Conservation (phyloP, 2,888 invertebrate genomes). For the Heteromyza rotundicornis region DNA sequence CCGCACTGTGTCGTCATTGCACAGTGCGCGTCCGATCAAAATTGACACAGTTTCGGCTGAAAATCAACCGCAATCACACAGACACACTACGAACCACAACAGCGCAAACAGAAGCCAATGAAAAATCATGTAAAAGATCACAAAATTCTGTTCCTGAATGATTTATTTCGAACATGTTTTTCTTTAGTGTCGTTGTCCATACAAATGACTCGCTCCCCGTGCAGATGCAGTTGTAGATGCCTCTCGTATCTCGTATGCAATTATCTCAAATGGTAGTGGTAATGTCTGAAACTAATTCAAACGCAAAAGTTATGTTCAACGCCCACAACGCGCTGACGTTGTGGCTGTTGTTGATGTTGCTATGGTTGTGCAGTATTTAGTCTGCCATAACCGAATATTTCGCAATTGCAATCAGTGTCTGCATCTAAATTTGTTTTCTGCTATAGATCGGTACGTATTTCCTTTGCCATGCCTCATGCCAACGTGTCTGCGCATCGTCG, state of each 20-base stretch:
- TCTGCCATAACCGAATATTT: neutral
- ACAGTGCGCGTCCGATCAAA: too few relatives aligned
- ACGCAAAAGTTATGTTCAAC: neutral
- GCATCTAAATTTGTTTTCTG: slow-evolving; percentile 20
- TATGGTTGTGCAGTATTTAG: neutral
- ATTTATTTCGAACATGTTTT: too few relatives aligned
- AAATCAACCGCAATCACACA: too few relatives aligned
- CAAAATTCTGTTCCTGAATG: too few relatives aligned
- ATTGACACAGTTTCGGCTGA: too few relatives aligned
- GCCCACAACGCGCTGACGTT: neutral
- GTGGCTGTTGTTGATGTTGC: neutral
- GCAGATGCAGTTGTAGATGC: neutral
- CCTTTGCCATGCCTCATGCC: neutral
- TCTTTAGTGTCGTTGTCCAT: too few relatives aligned
- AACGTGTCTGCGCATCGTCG: too few relatives aligned
- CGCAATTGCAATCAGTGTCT: slow-evolving; percentile 16
- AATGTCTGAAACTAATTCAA: neutral
- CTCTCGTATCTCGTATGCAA: neutral
- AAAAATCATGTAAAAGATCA: too few relatives aligned
- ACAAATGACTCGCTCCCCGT: neutral
- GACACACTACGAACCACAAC: neutral
- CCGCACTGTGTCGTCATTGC: too few relatives aligned
- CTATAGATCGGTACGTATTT: neutral
- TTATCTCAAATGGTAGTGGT: neutral
- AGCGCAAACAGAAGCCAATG: too few relatives aligned